phyloP scores from a whole-genome alignment of 92 coral and sea anemone species.

The Parazoanthus atlanticus region DNA sequence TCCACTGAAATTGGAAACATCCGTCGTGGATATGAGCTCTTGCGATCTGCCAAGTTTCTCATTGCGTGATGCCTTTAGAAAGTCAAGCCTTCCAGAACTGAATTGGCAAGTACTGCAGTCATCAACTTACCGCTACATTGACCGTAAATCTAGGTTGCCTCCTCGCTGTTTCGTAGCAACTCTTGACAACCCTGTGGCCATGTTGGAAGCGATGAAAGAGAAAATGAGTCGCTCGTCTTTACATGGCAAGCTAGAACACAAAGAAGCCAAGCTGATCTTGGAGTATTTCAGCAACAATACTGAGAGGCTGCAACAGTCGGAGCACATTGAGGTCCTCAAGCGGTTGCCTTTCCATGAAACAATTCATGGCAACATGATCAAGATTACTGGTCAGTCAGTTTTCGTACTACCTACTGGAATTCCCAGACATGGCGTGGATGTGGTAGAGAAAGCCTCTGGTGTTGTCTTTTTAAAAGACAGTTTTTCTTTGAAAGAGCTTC shows the following conservation, averaged over 20 bases:
- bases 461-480: conserved; percentile 52
- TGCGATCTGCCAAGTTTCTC: neutral
- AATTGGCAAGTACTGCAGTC: conserved; percentile 9
- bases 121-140: neutral
- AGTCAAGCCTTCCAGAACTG: conserved; percentile 40
- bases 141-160: neutral
- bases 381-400: conserved; percentile 24
- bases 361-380: conserved; percentile 39
- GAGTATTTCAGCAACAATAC: conserved; percentile 37
- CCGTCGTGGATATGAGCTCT: conserved; percentile 29
- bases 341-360: conserved; percentile 55
- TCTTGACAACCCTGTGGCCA: conserved; percentile 38
- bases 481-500: conserved; percentile 10
- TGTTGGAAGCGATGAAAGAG: conserved; percentile 18
- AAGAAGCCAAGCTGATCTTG: conserved; percentile 7
- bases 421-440: conserved; percentile 56
- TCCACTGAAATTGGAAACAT: conserved; percentile 43
- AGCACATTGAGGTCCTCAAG: conserved; percentile 29
- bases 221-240: conserved; percentile 2
- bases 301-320: neutral
- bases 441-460: conserved; percentile 6
- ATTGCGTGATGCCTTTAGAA: conserved; percentile 27
- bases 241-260: neutral
- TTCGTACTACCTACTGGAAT: conserved; percentile 49
- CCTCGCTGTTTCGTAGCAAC: conserved; percentile 33